Conservation (phyloP, 2,888 invertebrate genomes). For the Drosophila meridiana region DNA sequence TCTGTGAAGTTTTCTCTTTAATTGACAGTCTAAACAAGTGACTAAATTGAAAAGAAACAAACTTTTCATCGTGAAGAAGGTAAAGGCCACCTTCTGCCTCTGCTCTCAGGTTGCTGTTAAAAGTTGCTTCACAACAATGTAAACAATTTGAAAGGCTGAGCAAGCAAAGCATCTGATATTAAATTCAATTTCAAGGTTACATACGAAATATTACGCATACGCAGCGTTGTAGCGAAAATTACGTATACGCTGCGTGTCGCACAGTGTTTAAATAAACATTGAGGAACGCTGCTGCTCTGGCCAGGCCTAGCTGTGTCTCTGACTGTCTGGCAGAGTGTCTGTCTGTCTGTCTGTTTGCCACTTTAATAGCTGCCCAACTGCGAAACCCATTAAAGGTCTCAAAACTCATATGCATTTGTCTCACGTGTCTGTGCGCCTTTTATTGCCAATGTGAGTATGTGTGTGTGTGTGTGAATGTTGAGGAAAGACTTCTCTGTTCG, state of each 20-base stretch:
- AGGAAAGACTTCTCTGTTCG: background rate
- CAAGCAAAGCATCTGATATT: constrained; percentile 23
- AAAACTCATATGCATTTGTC: constrained; percentile 75
- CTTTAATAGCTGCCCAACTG: constrained; percentile 53
- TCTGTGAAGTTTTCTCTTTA: constrained; percentile 35
- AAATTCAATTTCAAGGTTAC: constrained; percentile 34
- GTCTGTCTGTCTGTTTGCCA: constrained; percentile 37
- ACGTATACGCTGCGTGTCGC: constrained; percentile 21
- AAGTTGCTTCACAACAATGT: constrained; percentile 23
- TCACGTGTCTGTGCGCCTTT: constrained; percentile 69
- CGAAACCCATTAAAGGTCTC: constrained; percentile 45
- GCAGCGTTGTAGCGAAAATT: constrained; percentile 8
- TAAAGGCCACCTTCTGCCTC: background rate
- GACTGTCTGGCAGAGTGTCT: background rate
- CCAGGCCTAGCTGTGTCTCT: constrained; percentile 6
- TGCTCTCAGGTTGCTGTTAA: constrained; percentile 12
- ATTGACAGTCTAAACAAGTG: constrained; percentile 30
- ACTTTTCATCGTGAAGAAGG: constrained; percentile 8
- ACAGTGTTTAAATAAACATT: constrained; percentile 23
- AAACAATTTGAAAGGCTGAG: constrained; percentile 12
- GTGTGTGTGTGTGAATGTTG: constrained; percentile 23
- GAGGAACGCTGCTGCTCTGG: background rate
- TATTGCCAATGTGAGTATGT: constrained; percentile 56
- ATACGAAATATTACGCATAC: constrained; percentile 25
- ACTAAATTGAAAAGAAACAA: constrained; percentile 24